Evolutionary conservation across 2,888 invertebrate genomes (phyloP), one percentile per base, ranked within the genome.

Genomic region (Eurytoma adleriae): DNA sequence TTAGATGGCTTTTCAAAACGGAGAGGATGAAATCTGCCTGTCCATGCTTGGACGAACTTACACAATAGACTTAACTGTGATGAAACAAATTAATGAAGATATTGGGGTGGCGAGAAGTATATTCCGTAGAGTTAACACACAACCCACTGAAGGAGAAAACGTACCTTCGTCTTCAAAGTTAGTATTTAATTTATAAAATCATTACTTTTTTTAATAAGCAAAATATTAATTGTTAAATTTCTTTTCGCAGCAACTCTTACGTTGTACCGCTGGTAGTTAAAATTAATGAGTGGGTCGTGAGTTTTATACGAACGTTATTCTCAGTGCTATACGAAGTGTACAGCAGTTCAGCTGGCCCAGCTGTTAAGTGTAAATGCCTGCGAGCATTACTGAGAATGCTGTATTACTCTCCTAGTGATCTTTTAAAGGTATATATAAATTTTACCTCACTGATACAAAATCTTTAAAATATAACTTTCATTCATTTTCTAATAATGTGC

Each of bases 41-140:
- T 96, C 96, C 79, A 96, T 98, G 73, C 93, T 97, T 89, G 98
- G 98, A 72, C 94, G 98, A 86, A 97, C 98, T 2, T 99, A 98
- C 92, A 98, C 98, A 0, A 96, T 99, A 84, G 99, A 99, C 92
- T 96, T 99, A 89, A 96, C 97, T 89, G 96, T 97, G 86, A 98
- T 99, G 98, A 98, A 98, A 91, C 98, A 99, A 93, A 97, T 99
- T 84, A 99, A 99, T 91, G 99, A 99, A 92, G 98, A 98, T 91
- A 97, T 98, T 0, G 99, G 99, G 82, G 98, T 97, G 48, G 96
- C 98, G 54, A 93, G 98, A 66, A 96, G 97, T 59, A 97, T 99
- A 83, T 98, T 98, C 91, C 94, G 97, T 62, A 93, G 95, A 86
- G 93, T 94, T 52, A 93, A 94, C 83, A 94, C 95, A 30, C 93